Base-by-base conservation (phyloP, 2,113 vertebrate species). In the Halcyon senegalensis region DNA sequence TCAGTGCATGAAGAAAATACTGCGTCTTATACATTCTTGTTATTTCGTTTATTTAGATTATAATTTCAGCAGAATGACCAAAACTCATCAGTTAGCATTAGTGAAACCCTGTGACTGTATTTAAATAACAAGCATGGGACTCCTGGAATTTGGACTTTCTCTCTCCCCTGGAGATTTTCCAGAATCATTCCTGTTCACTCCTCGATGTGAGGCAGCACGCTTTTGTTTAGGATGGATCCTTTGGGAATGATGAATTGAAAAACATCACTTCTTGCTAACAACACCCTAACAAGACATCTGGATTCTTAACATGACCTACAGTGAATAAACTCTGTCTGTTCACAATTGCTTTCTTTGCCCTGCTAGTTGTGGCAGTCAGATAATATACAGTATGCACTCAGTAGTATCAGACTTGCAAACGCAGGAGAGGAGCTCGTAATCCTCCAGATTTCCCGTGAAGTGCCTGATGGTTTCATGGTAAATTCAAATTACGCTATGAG, bases 181-280 rank as follows among this genome's bases (percentile, higher is more conserved):
- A 94, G 77, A 70, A 56, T 44, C 62, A 51, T 72, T 90, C 53
- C 53, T 68, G 63, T 64, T 53, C 81, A 39, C 66, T 95, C 81
- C 84, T 72, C n/a, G 39, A 12, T 60, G 39, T 14, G 11, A 93
- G 89, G 84, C 84, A 93, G 66, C 3, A n/a, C 0, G 5, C 58
- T 87, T 95, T 92, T 97, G 66, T 93, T 94, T 60, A 79, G 82
- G 81, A 51, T 81, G 31, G 55, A 86, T 87, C 89, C 87, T 94
- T 43, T 41, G 80, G 87, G 91, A 93, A 35, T 19, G 56, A 81
- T 37, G 48, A 95, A 93, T 1, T 64, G 73, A 43, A 85, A 94
- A 94, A 84, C 58, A 84, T 56, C 27, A 68, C 56, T 48, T 68
- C 91, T 89, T 60, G 87, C 80, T 81, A 91, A 60, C 73, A 94